These are phyloP conservation scores for Dioctria linearis DNA, from an alignment of 2,888 invertebrate genomes.

Conservation along the genomic window DNA sequence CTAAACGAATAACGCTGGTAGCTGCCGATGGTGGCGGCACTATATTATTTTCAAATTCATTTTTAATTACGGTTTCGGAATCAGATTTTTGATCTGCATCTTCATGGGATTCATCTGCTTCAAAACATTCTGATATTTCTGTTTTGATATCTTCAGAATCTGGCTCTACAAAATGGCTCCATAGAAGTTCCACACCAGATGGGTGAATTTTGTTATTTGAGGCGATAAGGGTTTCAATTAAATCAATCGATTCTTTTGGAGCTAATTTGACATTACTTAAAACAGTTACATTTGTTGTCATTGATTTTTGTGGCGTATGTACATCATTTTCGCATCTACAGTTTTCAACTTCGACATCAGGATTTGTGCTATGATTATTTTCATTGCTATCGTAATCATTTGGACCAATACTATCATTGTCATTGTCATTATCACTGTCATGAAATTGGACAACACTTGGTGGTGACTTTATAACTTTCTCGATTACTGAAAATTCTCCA, in stretches of 20 bases:
- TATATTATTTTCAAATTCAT: neutral
- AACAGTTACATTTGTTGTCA: slow-evolving; percentile 65
- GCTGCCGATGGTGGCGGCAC: slow-evolving; percentile 62
- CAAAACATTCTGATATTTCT: slow-evolving; percentile 19
- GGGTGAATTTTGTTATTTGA: slow-evolving; percentile 61
- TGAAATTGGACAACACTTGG: slow-evolving; percentile 68
- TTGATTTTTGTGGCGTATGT: neutral
- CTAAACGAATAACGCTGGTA: slow-evolving; percentile 70
- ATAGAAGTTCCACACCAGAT: slow-evolving; percentile 49
- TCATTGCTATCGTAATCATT: slow-evolving; percentile 62
- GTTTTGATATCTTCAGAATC: slow-evolving; percentile 36
- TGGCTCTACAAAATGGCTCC: slow-evolving; percentile 48
- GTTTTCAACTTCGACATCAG: slow-evolving; percentile 30
- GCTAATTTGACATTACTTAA: slow-evolving; percentile 71
- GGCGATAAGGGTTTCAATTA: slow-evolving; percentile 70
- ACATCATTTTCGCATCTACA: neutral
- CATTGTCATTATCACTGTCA: slow-evolving; percentile 24
- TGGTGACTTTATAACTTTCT: slow-evolving; percentile 70
- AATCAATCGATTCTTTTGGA: slow-evolving; percentile 68
- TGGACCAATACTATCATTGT: slow-evolving; percentile 32
- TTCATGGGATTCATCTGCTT: neutral
- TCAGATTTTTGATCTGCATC: neutral
- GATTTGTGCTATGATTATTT: slow-evolving; percentile 56
- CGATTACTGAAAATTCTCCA: slow-evolving; percentile 71
- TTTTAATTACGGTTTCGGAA: neutral